A percentile compares a stretch with the other conserved stretches of the same genome.
These are phyloP conservation scores for Tinamus major DNA, from an alignment of 2,797 vertebrate species.

Conservation along the genomic window DNA sequence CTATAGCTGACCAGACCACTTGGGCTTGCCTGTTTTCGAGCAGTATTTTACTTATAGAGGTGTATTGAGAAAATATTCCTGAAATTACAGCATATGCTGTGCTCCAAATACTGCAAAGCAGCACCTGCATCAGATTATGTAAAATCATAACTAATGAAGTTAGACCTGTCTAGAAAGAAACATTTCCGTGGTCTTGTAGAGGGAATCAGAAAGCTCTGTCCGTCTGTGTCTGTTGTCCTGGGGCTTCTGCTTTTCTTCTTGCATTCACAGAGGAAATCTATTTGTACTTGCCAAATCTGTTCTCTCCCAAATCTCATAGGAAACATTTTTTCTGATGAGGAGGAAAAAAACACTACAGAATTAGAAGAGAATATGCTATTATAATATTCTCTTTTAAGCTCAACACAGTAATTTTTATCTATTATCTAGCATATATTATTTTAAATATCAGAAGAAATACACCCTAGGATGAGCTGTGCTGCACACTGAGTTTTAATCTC, in stretches of 20 bases:
- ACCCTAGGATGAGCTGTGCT: slow-evolving; percentile 22
- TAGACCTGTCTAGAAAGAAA: background rate
- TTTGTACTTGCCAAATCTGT: slow-evolving; percentile 46
- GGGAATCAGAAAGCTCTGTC: background rate
- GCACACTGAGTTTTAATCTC: slow-evolving; percentile 57
- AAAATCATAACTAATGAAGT: background rate
- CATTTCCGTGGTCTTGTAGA: background rate
- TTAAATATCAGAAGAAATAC: slow-evolving; percentile 69
- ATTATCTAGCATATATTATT: slow-evolving; percentile 61
- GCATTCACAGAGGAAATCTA: slow-evolving; percentile 38
- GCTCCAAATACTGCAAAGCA: background rate
- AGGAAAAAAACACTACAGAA: slow-evolving; percentile 1
- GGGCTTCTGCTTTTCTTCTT: slow-evolving; percentile 1
- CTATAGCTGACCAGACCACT: fast-evolving
- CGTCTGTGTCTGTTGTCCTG: background rate
- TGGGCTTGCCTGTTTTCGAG: fast-evolving
- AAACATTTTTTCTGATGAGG: background rate
- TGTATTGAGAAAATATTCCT: background rate
- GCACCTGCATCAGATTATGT: background rate
- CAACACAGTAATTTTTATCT: slow-evolving; percentile 56
- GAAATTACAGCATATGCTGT: background rate
- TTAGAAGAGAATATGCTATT: slow-evolving; percentile 39
- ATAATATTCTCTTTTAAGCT: slow-evolving; percentile 44
- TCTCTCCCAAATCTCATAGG: slow-evolving; percentile 42
- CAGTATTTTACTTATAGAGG: background rate